Evolutionary conservation across 2,113 vertebrate species (phyloP).

Genomic region (Gambusia holbrooki): DNA sequence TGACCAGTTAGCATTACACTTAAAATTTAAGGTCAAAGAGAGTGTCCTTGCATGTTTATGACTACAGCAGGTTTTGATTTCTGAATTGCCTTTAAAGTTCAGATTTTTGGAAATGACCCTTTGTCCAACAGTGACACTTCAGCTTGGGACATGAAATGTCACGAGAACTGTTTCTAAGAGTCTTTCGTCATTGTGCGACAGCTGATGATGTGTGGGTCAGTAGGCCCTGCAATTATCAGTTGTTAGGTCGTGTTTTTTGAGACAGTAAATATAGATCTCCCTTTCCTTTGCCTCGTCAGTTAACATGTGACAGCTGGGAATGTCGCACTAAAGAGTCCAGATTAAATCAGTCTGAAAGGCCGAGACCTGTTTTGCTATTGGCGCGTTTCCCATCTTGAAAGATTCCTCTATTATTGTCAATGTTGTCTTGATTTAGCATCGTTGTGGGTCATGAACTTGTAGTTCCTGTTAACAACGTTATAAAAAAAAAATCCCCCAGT

Average conservation of each 20-base stretch:
- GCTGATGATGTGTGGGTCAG: neutral
- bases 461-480: too few relatives aligned
- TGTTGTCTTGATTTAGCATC: neutral
- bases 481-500: too few relatives aligned
- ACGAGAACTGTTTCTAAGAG: neutral
- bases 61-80: neutral
- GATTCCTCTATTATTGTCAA: neutral
- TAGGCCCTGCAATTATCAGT: neutral
- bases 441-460: too few relatives aligned
- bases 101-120: neutral
- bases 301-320: conserved; percentile 68
- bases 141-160: neutral
- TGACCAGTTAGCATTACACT: neutral
- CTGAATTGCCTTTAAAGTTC: neutral
- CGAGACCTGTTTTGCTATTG: neutral
- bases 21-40: neutral
- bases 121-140: neutral
- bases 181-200: neutral
- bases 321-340: conserved; percentile 49
- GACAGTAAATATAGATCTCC: conserved; percentile 32
- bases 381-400: neutral
- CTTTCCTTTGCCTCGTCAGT: conserved; percentile 14
- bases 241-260: conserved; percentile 1
- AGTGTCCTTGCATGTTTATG: neutral
- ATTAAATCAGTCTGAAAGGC: conserved; percentile 26